phyloP scores from a whole-genome alignment of 2,888 invertebrate species.

The Drosophila glabriapex region DNA sequence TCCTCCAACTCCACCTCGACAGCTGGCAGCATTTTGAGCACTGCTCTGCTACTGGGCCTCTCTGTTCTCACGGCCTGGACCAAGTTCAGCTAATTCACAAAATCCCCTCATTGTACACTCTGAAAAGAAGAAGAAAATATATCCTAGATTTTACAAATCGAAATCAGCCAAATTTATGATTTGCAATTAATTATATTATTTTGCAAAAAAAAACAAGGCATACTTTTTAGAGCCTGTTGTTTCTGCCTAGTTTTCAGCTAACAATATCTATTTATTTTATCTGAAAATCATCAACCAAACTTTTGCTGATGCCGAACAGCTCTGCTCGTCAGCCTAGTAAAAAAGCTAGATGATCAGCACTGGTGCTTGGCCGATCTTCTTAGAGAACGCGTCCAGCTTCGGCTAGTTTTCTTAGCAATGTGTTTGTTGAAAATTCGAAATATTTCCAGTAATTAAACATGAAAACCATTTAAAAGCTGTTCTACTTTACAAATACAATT shows the following conservation, averaged over 20 bases:
- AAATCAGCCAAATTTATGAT: not conserved
- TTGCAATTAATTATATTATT: not conserved
- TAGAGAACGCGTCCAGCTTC: not conserved
- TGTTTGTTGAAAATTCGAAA: not conserved
- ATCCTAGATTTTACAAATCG: not conserved
- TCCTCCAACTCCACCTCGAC: slow-evolving; percentile 68
- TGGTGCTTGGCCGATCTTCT: not conserved
- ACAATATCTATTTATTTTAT: not conserved
- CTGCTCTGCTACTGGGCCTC: slow-evolving; percentile 82
- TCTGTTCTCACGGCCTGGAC: slow-evolving; percentile 82
- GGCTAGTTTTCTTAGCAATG: not conserved
- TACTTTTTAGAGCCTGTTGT: not conserved
- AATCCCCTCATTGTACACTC: slow-evolving; percentile 4
- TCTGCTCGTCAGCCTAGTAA: too few relatives aligned
- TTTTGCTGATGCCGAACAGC: not conserved
- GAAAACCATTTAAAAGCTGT: not conserved
- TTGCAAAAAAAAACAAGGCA: not conserved
- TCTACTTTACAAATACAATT: not conserved
- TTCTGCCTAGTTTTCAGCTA: not conserved
- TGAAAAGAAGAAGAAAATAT: not conserved
- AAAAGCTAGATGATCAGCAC: not conserved
- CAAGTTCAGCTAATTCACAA: slow-evolving; percentile 60
- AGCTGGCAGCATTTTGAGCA: slow-evolving; percentile 85
- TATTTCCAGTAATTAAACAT: not conserved
- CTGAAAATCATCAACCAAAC: not conserved